Evolutionary conservation across 2,113 vertebrate species (phyloP).

Genomic region (Rhadina sibilatrix): DNA sequence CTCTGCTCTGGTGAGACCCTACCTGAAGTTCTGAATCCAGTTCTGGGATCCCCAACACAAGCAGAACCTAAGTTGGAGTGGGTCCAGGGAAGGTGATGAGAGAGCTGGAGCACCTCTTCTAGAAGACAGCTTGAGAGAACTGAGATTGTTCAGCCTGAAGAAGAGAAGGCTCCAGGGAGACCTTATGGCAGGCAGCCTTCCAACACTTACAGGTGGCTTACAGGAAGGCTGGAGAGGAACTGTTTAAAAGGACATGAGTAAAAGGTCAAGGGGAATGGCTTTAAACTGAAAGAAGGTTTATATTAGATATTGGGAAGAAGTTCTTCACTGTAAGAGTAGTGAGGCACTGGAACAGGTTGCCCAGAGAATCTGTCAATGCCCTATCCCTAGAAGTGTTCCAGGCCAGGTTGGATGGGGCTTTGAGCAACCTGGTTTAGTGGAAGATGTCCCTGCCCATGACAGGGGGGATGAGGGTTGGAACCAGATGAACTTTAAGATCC

Average conservation of each 20-base stretch:
- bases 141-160: not conserved
- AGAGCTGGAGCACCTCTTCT: not conserved
- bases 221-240: not conserved
- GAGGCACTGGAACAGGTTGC: not conserved
- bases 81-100: not conserved
- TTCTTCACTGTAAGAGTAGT: not conserved
- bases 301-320: not conserved
- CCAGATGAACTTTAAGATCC: not conserved
- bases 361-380: not conserved
- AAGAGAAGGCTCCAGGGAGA: fast-evolving
- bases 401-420: not conserved
- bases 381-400: not conserved
- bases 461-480: not conserved
- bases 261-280: not conserved
- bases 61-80: not conserved
- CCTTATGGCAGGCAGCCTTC: not conserved
- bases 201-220: not conserved
- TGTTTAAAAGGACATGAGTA: not conserved
- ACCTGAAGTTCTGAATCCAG: not conserved
- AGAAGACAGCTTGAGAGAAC: not conserved
- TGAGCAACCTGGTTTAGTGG: not conserved
- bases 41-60: not conserved
- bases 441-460: not conserved
- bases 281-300: not conserved
- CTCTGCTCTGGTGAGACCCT: not conserved